These are phyloP conservation scores for Tapera naevia DNA, from an alignment of 2,797 vertebrate species.

Conservation along the genomic window DNA sequence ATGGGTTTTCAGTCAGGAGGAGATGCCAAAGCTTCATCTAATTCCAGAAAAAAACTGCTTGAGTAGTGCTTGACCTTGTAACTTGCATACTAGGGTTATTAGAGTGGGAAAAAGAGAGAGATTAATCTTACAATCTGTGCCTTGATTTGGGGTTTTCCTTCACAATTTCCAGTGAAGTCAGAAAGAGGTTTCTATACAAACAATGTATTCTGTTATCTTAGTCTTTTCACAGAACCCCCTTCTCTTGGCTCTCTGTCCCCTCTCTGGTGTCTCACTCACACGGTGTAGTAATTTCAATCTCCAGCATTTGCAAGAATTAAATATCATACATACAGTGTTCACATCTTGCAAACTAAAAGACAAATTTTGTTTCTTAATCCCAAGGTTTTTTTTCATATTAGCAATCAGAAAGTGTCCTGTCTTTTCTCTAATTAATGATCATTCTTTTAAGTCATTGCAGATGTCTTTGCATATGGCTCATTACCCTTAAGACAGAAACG, in stretches of 20 bases:
- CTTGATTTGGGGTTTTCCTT: background rate
- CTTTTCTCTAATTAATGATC: slow-evolving; percentile 81
- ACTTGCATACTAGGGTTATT: background rate
- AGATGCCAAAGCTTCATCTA: background rate
- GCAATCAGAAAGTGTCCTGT: slow-evolving; percentile 70
- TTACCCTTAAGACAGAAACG: slow-evolving; percentile 80
- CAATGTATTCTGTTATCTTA: slow-evolving; percentile 41
- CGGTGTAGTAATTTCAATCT: background rate
- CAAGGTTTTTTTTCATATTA: slow-evolving; percentile 54
- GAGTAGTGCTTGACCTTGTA: background rate
- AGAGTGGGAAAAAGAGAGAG: background rate
- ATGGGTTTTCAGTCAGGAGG: background rate
- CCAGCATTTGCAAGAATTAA: background rate
- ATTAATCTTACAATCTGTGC: background rate
- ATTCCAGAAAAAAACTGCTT: background rate
- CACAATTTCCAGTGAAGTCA: background rate
- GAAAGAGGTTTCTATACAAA: slow-evolving; percentile 31
- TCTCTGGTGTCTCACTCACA: background rate
- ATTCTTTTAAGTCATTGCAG: slow-evolving; percentile 76
- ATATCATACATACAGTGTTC: background rate
- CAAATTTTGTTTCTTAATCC: slow-evolving; percentile 55
- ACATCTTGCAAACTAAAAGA: background rate
- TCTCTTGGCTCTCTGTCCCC: background rate
- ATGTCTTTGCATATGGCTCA: slow-evolving; percentile 82
- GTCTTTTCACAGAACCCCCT: background rate